Conservation (phyloP, 2,113 vertebrate species). For the Pachycephala philippinensis region DNA sequence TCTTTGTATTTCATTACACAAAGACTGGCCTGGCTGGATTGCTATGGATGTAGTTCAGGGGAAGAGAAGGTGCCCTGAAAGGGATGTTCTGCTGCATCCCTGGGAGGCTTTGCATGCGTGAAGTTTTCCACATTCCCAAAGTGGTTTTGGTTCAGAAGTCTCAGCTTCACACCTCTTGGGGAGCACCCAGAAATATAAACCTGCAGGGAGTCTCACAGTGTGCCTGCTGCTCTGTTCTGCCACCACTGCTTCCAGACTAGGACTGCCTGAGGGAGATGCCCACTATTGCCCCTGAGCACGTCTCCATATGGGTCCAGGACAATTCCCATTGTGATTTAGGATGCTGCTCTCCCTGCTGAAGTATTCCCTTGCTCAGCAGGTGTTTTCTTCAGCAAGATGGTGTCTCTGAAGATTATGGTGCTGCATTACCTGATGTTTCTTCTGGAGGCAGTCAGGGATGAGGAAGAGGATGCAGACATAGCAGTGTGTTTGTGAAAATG, state of each 20-base stretch:
- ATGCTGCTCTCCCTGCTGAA: neutral
- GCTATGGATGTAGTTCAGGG: neutral
- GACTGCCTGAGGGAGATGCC: neutral
- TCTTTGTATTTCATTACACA: neutral
- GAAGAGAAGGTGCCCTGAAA: neutral
- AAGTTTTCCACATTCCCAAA: neutral
- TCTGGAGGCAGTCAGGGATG: neutral
- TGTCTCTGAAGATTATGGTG: neutral
- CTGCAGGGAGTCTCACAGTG: neutral
- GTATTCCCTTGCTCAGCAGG: neutral
- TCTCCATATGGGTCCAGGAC: neutral
- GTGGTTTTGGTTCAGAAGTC: neutral
- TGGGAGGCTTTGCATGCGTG: neutral
- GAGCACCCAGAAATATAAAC: neutral
- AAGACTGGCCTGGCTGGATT: slow-evolving; percentile 4
- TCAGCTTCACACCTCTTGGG: neutral
- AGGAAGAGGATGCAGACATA: neutral
- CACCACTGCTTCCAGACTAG: neutral
- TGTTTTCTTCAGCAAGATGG: neutral
- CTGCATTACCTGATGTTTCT: neutral
- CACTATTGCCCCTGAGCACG: rapidly evolving
- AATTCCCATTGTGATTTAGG: neutral
- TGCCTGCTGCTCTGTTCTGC: neutral
- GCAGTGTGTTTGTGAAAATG: rapidly evolving
- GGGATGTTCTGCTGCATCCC: neutral